Evolutionary conservation across 2,113 vertebrate genomes (phyloP), one percentile per base, ranked within the genome.

Genomic region (Pseudorhombus dupliciocellatus): DNA sequence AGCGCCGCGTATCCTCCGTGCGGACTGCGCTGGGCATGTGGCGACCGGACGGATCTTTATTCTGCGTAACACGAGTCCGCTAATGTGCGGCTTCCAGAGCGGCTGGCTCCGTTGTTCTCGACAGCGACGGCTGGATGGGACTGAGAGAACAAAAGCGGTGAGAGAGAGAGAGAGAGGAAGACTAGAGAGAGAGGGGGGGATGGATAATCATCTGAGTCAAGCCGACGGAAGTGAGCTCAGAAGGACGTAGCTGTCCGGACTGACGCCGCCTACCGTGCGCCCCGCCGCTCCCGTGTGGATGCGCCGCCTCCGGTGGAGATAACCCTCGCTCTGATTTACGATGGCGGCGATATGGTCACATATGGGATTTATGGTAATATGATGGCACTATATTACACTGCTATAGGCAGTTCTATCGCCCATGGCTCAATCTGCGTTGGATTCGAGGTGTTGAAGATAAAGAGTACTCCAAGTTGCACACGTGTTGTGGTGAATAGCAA

Each of bases 191-290:
- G n/a, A n/a, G n/a, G 34, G 34, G 31, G 31, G 62, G 70, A 80
- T n/a, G n/a, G n/a, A 40, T 3, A 69, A 69, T 4, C 70, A 75
- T 63, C 66, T 10, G 42, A 52, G 46, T 73, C 71, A 12, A 71
- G 51, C 68, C 52, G 73, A 72, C 88, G 92, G 92, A 92, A 91
- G 87, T 90, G 92, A 90, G 85, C 88, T 89, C 81, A 89, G 61
- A 74, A 21, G 46, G 75, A 85, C 84, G 86, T 83, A 52, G 66
- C 25, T 75, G 12, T 40, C 50, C 37, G 31, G 55, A 42, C 40
- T 84, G 74, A 77, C 84, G 40, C 91, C 91, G 87, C 92, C 92
- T 55, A 82, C 83, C 59, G 69, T 31, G 63, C 24, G 54, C 34
- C 4, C 42, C 18, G 42, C 42, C 18, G 34, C 42, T 15, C 42